A percentile compares a stretch with the other conserved stretches of the same genome.
Conservation (phyloP, 2,113 vertebrate species). For the Melierax canorus region DNA sequence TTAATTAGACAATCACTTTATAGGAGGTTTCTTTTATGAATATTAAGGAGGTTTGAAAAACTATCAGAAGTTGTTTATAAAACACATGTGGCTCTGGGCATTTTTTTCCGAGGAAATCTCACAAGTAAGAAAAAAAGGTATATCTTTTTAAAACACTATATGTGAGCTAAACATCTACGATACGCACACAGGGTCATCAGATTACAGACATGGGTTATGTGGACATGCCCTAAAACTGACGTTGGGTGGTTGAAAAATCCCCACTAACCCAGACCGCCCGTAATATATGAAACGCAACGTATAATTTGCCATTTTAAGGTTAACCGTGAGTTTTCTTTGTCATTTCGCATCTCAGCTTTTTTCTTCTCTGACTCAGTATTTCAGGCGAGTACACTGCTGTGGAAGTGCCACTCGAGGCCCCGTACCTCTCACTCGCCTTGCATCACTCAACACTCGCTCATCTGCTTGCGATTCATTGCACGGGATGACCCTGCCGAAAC, state of each 20-base stretch:
- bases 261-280: neutral
- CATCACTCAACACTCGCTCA: neutral
- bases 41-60: neutral
- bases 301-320: neutral
- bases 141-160: neutral
- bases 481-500: neutral
- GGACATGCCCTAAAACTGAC: neutral
- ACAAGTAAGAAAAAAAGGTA: neutral
- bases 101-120: neutral
- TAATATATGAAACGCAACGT: neutral
- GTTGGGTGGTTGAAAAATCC: neutral
- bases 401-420: neutral
- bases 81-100: neutral
- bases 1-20: slow-evolving; percentile 19
- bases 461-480: neutral
- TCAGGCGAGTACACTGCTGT: neutral
- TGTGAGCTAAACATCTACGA: neutral
- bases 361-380: neutral
- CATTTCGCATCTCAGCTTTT: neutral
- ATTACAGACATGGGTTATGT: neutral
- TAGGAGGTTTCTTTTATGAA: neutral
- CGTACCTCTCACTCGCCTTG: neutral
- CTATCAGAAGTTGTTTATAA: neutral
- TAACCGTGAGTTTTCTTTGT: neutral
- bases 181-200: neutral